Base-by-base conservation (phyloP, 2,888 invertebrate species). In the Ophraella communa region DNA sequence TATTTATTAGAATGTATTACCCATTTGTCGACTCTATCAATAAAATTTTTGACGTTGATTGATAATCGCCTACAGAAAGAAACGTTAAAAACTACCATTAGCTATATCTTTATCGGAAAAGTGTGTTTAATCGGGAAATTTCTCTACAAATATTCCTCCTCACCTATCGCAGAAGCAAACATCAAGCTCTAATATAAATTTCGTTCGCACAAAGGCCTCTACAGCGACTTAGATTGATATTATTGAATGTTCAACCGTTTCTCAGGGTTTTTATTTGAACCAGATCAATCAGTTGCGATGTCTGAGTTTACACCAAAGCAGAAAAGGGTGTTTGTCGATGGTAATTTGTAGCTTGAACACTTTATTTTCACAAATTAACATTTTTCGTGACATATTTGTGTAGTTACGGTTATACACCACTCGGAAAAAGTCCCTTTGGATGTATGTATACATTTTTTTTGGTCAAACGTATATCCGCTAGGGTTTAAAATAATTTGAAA, bases 201-300 rank as follows among this genome's bases (percentile, higher is more conserved):
- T 61, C 49, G 53, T 49, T 24, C 33, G 45, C 58, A 65, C 65
- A 65, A 65, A 65, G 49, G 58, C 42, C 33, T 52, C 49, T 47
- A 33, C 42, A 56, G 56, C 54, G 58, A 65, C 60, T 65, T 63
- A 62, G 59, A 67, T 64, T 65, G 65, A 69, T 67, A 65, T 63
- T 63, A 69, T 65, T 56, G 66, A 69, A 69, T 69, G 69, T 65
- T 62, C 65, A 49, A 47, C 62, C 64, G 69, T 69, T 69, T 63
- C 63, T 65, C 66, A 69, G 63, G 65, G 60, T 68, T 69, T 69
- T 66, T 62, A 59, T 56, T 54, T 18, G 52, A 39, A 55, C 27
- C 4, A 27, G 60, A 69, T 66, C 65, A 63, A 69, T 69, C 69
- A 69, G 57, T 44, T 60, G 39, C 27, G 47, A 53, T 57, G 47